These are phyloP conservation scores for Glyptemys insculpta DNA, from an alignment of 2,797 vertebrate species.

Conservation along the genomic window DNA sequence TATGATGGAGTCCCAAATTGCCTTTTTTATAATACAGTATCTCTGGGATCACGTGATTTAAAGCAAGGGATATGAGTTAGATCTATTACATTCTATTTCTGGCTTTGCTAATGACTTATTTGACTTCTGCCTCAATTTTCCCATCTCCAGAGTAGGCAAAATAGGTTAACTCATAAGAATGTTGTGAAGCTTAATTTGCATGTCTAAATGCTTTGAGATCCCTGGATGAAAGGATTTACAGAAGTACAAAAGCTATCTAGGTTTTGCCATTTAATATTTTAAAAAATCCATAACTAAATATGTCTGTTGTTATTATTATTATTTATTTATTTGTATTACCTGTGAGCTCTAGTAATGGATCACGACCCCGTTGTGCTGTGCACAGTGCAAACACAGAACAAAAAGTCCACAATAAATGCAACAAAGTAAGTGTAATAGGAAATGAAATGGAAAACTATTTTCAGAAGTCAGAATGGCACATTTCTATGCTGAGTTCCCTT, in stretches of 20 bases:
- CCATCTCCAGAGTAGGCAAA: background rate
- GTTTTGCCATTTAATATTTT: background rate
- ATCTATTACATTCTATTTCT: background rate
- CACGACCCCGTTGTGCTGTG: background rate
- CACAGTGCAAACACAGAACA: background rate
- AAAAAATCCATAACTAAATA: background rate
- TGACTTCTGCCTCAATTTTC: background rate
- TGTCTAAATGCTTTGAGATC: background rate
- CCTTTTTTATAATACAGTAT: background rate
- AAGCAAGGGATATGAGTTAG: background rate
- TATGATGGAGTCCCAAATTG: background rate
- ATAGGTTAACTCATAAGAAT: background rate
- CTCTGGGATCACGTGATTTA: background rate
- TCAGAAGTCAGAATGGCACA: background rate
- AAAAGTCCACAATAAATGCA: background rate
- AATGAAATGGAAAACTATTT: background rate
- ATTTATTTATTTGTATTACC: background rate
- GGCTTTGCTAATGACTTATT: background rate
- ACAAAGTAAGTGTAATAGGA: background rate
- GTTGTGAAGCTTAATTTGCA: background rate
- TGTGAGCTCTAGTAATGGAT: background rate
- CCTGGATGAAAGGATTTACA: background rate
- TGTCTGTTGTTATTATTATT: background rate
- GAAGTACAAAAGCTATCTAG: background rate
- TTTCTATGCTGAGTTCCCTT: background rate